Conservation (phyloP, 2,888 invertebrate genomes). For the Scaeva pyrastri region DNA sequence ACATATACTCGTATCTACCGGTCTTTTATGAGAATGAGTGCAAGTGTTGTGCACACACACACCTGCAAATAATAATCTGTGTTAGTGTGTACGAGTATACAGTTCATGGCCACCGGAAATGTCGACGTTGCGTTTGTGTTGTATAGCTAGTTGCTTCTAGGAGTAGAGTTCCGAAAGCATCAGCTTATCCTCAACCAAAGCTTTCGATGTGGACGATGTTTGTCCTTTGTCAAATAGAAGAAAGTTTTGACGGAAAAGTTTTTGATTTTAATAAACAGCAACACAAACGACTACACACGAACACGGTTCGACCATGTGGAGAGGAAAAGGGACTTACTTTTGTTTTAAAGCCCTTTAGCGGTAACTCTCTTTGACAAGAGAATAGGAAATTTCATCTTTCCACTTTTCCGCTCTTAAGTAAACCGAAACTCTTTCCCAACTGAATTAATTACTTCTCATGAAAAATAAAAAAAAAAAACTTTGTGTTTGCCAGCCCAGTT, state of each 20-base stretch:
- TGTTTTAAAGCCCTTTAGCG: neutral
- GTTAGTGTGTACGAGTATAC: no score
- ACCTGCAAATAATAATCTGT: no score
- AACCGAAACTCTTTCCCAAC: neutral
- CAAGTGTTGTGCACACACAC: no score
- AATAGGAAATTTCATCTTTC: neutral
- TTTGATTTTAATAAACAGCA: conserved; percentile 9
- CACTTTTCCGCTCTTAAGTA: conserved; percentile 21
- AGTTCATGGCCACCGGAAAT: neutral
- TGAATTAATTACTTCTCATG: neutral
- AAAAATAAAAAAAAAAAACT: no score
- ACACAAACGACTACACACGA: neutral
- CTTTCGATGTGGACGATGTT: neutral
- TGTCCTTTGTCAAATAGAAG: neutral
- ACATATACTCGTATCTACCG: neutral
- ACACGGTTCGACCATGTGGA: no score
- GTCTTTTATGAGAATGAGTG: neutral
- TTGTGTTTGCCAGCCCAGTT: neutral
- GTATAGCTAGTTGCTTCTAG: neutral
- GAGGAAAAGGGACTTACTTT: neutral
- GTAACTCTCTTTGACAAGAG: conserved; percentile 1
- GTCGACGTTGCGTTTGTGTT: neutral
- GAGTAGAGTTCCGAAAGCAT: neutral
- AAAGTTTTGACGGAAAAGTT: conserved; percentile 2
- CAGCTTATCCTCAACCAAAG: neutral